phyloP scores from a whole-genome alignment of 2,888 invertebrate species.

The Nymphalis polychloros region DNA sequence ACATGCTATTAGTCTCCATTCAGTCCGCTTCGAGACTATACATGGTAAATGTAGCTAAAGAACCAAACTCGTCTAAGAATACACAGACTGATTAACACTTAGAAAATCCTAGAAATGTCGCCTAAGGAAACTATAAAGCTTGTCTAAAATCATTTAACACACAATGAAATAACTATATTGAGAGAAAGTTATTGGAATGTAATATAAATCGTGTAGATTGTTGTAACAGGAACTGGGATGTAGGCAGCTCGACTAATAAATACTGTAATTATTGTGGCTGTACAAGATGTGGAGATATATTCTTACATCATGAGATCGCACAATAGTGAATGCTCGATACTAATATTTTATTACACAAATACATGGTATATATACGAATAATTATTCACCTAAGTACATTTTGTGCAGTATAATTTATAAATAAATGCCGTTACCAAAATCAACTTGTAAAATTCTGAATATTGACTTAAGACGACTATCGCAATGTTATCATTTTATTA shows the following conservation, averaged over 20 bases:
- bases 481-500: conserved; percentile 52
- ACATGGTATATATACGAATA: conserved; percentile 52
- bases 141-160: conserved; percentile 65
- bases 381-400: conserved; percentile 73
- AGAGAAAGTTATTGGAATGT: conserved; percentile 75
- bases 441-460: conserved; percentile 59
- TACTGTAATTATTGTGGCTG: conserved; percentile 39
- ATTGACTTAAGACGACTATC: conserved; percentile 54
- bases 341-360: conserved; percentile 55
- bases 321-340: conserved; percentile 59
- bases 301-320: conserved; percentile 73
- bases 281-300: conserved; percentile 40
- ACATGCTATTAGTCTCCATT: conserved; percentile 51
- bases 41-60: conserved; percentile 59
- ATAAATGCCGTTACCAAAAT: conserved; percentile 71
- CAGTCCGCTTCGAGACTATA: conserved; percentile 59
- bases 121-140: conserved; percentile 75
- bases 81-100: conserved; percentile 65
- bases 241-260: conserved; percentile 48
- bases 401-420: conserved; percentile 75
- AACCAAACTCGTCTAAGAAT: conserved; percentile 63
- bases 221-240: conserved; percentile 51
- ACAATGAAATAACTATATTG: conserved; percentile 61
- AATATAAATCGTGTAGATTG: conserved; percentile 55
- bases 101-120: conserved; percentile 62